These are phyloP conservation scores for Pachyseris speciosa DNA, from an alignment of 64 coral and sea anemone genomes.

Conservation along the genomic window DNA sequence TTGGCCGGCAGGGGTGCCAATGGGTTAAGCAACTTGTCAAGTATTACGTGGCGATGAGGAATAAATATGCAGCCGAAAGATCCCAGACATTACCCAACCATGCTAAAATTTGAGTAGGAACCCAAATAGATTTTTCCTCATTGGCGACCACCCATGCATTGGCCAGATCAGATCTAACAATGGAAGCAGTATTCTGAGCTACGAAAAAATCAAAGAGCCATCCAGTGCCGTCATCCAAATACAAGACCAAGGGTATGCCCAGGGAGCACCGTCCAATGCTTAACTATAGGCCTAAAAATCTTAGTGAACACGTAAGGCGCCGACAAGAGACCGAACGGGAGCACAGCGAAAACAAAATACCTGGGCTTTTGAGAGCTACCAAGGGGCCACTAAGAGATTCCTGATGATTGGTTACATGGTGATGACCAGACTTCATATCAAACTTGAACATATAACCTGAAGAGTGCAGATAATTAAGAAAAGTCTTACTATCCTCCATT, in stretches of 20 bases:
- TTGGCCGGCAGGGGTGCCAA: too few species aligned
- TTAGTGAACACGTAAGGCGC: slow-evolving; percentile 9
- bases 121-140: slow-evolving; percentile 38
- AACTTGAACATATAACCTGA: slow-evolving; percentile 43
- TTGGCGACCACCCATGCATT: slow-evolving; percentile 35
- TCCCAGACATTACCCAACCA: slow-evolving; percentile 39
- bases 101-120: slow-evolving; percentile 17
- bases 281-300: background rate
- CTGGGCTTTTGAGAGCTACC: background rate
- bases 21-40: too few species aligned
- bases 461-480: background rate
- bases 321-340: slow-evolving; percentile 16
- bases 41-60: too few species aligned
- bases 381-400: background rate
- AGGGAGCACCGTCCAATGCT: slow-evolving; percentile 3
- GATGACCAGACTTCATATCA: slow-evolving; percentile 58
- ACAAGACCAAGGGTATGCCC: background rate
- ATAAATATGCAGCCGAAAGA: too few species aligned
- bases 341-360: background rate
- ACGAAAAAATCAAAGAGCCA: background rate
- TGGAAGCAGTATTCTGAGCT: background rate
- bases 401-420: slow-evolving; percentile 22
- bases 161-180: slow-evolving; percentile 17
- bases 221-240: background rate
- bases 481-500: slow-evolving; percentile 64